phyloP scores from a whole-genome alignment of 2,888 invertebrate genomes.

The Drosophila maculinotata region DNA sequence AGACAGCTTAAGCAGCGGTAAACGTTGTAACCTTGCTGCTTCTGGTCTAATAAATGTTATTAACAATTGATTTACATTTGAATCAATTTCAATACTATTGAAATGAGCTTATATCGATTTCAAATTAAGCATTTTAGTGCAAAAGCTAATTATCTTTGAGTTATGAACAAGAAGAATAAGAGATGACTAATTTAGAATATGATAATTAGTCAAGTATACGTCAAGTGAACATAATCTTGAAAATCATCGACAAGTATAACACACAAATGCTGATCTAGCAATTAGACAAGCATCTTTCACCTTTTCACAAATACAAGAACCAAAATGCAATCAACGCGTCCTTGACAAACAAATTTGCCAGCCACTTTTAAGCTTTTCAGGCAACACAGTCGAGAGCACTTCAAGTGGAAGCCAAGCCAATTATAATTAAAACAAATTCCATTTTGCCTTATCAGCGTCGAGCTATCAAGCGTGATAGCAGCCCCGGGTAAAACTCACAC shows the following conservation, averaged over 20 bases:
- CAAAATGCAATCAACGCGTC: slow-evolving; percentile 44
- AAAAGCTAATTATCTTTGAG: no score
- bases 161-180: no score
- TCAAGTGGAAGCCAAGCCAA: slow-evolving; percentile 50
- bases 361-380: slow-evolving; percentile 24
- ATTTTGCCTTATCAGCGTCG: slow-evolving; percentile 55
- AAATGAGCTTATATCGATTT: neutral
- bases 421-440: slow-evolving; percentile 68
- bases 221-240: no score
- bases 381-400: slow-evolving; percentile 21
- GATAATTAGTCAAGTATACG: no score
- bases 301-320: slow-evolving; percentile 1
- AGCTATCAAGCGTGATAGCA: slow-evolving; percentile 37
- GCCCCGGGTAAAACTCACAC: slow-evolving; percentile 19
- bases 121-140: neutral
- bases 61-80: slow-evolving; percentile 1
- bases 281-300: slow-evolving; percentile 22
- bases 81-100: neutral
- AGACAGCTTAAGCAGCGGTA: neutral
- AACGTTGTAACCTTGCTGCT: neutral
- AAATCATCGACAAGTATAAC: no score
- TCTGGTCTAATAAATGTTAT: neutral
- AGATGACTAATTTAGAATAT: no score
- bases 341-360: slow-evolving; percentile 42
- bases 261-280: neutral